Conservation (phyloP, 2,797 vertebrate species). For the Manis crassicaudata region DNA sequence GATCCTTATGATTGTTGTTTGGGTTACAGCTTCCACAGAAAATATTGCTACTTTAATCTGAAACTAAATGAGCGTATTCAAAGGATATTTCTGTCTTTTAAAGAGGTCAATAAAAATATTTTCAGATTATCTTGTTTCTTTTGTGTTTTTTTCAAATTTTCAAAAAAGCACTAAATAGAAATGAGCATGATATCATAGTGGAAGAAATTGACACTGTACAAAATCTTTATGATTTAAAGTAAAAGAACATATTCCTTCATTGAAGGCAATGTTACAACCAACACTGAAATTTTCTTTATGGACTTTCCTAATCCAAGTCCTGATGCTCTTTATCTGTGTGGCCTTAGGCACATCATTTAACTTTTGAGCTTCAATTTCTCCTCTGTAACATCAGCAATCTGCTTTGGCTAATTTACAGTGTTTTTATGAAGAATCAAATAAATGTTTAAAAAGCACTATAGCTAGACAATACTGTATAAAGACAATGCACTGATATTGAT, state of each 20-base stretch:
- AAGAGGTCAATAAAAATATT: background rate
- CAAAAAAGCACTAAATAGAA: background rate
- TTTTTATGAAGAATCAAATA: background rate
- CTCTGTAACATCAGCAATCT: background rate
- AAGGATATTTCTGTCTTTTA: background rate
- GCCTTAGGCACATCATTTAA: background rate
- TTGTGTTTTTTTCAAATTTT: background rate
- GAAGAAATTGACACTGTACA: background rate
- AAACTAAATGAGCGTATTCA: background rate
- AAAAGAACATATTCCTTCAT: background rate
- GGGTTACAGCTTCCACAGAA: background rate
- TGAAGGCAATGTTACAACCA: background rate
- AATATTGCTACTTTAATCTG: background rate
- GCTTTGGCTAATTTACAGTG: background rate
- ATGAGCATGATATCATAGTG: background rate
- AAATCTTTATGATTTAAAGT: background rate
- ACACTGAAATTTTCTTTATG: background rate
- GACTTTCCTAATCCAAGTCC: background rate
- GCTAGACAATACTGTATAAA: background rate
- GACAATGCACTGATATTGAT: background rate
- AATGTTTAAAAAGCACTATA: background rate
- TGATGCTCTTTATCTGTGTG: background rate
- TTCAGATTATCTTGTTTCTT: background rate
- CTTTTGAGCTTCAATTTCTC: background rate
- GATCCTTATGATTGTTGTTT: background rate